Evolutionary conservation across 2,113 vertebrate species (phyloP).

Genomic region (Pygathrix nemaeus): DNA sequence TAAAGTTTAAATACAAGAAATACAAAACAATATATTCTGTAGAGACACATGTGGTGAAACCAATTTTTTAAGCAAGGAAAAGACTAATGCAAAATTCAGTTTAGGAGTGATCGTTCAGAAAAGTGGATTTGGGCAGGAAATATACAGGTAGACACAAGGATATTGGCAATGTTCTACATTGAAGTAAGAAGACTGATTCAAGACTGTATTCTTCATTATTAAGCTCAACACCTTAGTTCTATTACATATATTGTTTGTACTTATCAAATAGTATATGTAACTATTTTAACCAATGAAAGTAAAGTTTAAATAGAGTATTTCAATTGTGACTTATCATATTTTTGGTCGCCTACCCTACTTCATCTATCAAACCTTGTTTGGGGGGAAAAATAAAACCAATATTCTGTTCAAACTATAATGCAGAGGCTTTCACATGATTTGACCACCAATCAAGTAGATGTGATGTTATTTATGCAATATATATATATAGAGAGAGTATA

Average conservation of each 20-base stretch:
- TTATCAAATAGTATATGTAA: background rate
- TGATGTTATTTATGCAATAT: background rate
- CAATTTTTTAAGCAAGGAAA: background rate
- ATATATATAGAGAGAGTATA: no score
- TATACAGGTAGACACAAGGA: background rate
- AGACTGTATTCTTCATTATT: background rate
- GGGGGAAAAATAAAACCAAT: background rate
- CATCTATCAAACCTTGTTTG: background rate
- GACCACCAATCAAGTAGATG: background rate
- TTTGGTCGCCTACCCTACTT: background rate
- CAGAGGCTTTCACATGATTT: background rate
- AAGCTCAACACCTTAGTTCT: background rate
- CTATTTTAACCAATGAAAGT: slow-evolving; percentile 12
- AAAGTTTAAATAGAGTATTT: background rate
- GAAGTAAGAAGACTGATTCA: background rate
- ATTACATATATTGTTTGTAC: background rate
- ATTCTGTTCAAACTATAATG: background rate
- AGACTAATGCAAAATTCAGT: background rate
- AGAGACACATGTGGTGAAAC: background rate
- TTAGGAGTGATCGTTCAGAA: background rate
- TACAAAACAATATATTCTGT: background rate
- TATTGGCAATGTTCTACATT: background rate
- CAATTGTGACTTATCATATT: background rate
- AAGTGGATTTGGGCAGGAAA: background rate
- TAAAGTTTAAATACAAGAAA: background rate